A percentile compares a stretch with the other conserved stretches of the same genome.
Evolutionary conservation across 2,797 vertebrate species (phyloP).

Genomic region (Diplodus puntazzo): DNA sequence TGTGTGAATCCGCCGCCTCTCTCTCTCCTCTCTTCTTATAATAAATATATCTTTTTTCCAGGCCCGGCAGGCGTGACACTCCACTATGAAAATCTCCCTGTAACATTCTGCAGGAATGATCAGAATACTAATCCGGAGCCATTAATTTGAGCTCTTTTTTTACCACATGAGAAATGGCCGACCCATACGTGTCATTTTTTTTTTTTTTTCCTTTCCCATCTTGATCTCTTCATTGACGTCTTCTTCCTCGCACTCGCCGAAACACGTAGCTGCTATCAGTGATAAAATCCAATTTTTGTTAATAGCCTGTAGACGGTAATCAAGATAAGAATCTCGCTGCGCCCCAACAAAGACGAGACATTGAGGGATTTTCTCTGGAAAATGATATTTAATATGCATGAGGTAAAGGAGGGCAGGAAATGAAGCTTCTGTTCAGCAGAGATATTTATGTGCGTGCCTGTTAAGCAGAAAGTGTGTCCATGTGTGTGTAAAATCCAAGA

Average conservation of each 20-base stretch:
- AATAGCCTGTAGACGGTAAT: constrained; percentile 76
- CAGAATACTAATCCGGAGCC: constrained; percentile 63
- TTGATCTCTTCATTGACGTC: constrained; percentile 56
- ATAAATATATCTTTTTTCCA: constrained; percentile 42
- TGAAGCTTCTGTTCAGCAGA: constrained; percentile 74
- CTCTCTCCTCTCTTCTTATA: constrained; percentile 28
- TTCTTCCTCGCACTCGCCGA: constrained; percentile 44
- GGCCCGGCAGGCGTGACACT: constrained; percentile 30
- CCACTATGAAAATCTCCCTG: constrained; percentile 47
- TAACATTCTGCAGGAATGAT: constrained; percentile 51
- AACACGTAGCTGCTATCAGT: constrained; percentile 58
- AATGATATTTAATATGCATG: constrained; percentile 83
- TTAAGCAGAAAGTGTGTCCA: constrained; percentile 51
- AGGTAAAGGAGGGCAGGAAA: constrained; percentile 80
- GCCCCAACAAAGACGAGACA: constrained; percentile 71
- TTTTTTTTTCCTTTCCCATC: constrained; percentile 5
- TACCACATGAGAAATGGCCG: constrained; percentile 33
- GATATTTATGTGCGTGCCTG: constrained; percentile 66
- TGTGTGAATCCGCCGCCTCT: constrained; percentile 21
- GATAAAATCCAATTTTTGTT: constrained; percentile 81
- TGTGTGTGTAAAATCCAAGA: constrained; percentile 17
- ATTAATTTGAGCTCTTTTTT: constrained; percentile 58
- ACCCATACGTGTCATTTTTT: constrained; percentile 43
- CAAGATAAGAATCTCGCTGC: constrained; percentile 68
- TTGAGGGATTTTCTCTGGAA: constrained; percentile 80